These are phyloP conservation scores for Zhengitettix transpicula DNA, from an alignment of 2,888 invertebrate genomes.

Conservation along the genomic window DNA sequence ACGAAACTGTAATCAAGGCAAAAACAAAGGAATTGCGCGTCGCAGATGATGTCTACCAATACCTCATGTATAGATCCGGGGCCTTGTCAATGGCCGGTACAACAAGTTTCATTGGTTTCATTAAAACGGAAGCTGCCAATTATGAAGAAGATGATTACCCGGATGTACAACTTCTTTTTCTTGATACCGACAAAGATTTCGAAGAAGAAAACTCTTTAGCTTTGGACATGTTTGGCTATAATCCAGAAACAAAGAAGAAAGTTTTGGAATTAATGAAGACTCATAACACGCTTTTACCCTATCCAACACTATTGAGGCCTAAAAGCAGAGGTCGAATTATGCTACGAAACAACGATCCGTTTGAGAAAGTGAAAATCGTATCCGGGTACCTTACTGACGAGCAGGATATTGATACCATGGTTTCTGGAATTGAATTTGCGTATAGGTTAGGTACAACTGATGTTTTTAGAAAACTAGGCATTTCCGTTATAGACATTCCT, in stretches of 20 bases:
- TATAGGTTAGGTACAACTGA: slow-evolving; percentile 23
- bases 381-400: slow-evolving; percentile 43
- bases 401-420: slow-evolving; percentile 34
- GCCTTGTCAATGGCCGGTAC: slow-evolving; percentile 18
- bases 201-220: no score
- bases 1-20: not conserved
- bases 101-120: no score
- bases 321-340: slow-evolving; percentile 37
- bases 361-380: slow-evolving; percentile 39
- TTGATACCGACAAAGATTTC: no score
- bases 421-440: slow-evolving; percentile 30
- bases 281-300: not conserved
- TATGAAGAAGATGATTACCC: no score
- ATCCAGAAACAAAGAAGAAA: no score
- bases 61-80: slow-evolving; percentile 29
- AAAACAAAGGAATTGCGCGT: not conserved
- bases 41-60: slow-evolving; percentile 18
- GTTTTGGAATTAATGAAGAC: no score
- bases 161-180: no score
- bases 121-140: no score
- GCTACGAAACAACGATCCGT: slow-evolving; percentile 35
- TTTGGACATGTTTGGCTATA: no score
- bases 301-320: slow-evolving; percentile 24
- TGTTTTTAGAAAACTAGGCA: no score
- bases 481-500: no score